A percentile compares a stretch with the other conserved stretches of the same genome.
phyloP scores from a whole-genome alignment of 2,797 vertebrate genomes.

The Ataeniobius toweri region DNA sequence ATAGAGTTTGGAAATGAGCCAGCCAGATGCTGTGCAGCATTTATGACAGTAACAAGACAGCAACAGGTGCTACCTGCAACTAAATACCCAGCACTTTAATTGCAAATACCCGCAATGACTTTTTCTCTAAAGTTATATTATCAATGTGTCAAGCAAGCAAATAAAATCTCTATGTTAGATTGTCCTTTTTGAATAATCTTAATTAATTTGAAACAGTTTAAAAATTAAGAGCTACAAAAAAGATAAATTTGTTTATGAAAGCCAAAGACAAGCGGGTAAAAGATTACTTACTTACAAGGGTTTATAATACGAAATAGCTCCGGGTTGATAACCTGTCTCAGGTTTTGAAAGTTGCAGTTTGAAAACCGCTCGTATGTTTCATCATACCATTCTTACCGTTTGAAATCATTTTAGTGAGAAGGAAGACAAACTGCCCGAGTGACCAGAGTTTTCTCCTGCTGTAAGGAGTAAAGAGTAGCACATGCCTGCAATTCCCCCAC shows the following conservation, averaged over 20 bases:
- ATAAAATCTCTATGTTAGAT: not conserved
- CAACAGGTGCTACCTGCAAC: constrained; percentile 19
- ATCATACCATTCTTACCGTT: not conserved
- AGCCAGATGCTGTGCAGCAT: constrained; percentile 15
- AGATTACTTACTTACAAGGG: not conserved
- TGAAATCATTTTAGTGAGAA: not conserved
- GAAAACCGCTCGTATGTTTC: not conserved
- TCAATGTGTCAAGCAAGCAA: not conserved
- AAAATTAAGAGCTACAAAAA: not conserved
- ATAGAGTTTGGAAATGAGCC: constrained; percentile 33
- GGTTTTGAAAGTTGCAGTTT: not conserved
- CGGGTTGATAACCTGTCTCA: no score
- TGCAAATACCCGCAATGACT: not conserved
- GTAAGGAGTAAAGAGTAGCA: no score
- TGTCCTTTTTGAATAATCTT: not conserved
- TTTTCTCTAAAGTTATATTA: not conserved
- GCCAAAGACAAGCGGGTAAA: not conserved
- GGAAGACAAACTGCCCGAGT: not conserved
- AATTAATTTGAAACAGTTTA: not conserved
- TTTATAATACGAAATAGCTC: not conserved
- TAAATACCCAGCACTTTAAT: not conserved
- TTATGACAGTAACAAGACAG: constrained; percentile 31
- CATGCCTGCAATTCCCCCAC: no score
- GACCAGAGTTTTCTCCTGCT: no score
- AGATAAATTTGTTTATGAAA: not conserved